phyloP scores from a whole-genome alignment of 2,113 vertebrate species.

The Phyllostomus hastatus region DNA sequence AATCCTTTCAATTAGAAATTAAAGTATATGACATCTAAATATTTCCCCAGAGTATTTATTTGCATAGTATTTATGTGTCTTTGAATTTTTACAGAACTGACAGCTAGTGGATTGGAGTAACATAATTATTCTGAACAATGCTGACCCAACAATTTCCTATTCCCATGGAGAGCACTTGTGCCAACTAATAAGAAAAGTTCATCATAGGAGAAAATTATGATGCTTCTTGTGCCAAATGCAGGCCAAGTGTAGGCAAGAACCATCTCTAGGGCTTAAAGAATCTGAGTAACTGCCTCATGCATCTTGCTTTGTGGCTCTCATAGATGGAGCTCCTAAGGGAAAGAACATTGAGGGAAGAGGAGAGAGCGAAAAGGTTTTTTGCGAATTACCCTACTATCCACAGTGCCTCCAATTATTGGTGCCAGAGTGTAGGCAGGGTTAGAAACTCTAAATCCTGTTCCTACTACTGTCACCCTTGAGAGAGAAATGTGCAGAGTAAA shows the following conservation, averaged over 20 bases:
- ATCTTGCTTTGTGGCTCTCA: neutral
- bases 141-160: constrained; percentile 71
- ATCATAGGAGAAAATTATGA: constrained; percentile 62
- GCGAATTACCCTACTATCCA: neutral
- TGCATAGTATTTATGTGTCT: constrained; percentile 53
- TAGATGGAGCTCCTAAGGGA: neutral
- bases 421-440: neutral
- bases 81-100: constrained; percentile 54
- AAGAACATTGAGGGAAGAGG: neutral
- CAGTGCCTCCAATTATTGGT: neutral
- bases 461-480: neutral
- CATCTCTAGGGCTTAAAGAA: neutral
- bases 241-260: neutral
- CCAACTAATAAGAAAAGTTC: constrained; percentile 72
- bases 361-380: neutral
- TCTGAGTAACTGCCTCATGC: neutral
- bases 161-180: constrained; percentile 37
- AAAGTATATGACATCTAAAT: constrained; percentile 33
- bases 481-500: neutral
- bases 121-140: constrained; percentile 75
- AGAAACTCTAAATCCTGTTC: neutral
- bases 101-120: constrained; percentile 53
- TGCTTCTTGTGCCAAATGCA: constrained; percentile 50
- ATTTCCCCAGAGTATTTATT: neutral
- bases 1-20: constrained; percentile 40